Percentiles rank a stretch among this genome's conserved stretches.
These are phyloP conservation scores for Tipula helvola DNA, from an alignment of 2,888 invertebrate genomes.

Conservation along the genomic window DNA sequence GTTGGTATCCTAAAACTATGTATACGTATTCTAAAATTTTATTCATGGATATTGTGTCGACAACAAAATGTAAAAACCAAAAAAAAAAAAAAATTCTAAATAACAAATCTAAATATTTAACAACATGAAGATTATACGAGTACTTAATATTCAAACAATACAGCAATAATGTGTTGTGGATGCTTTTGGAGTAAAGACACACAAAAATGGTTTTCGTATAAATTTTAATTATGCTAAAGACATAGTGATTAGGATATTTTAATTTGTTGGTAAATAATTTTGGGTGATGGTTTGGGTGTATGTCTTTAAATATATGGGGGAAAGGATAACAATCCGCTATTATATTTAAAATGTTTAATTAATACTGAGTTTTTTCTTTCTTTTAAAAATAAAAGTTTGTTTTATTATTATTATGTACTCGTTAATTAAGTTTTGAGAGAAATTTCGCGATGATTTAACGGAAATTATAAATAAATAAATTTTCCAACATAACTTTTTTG, in stretches of 20 bases:
- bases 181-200: neutral
- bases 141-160: neutral
- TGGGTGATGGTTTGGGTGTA: neutral
- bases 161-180: neutral
- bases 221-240: neutral
- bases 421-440: neutral
- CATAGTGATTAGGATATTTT: neutral
- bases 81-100: neutral
- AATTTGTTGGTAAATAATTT: neutral
- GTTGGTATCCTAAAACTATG: neutral
- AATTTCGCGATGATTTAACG: neutral
- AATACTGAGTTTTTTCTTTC: neutral
- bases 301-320: neutral
- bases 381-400: neutral
- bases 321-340: neutral
- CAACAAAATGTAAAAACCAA: neutral
- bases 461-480: neutral
- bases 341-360: neutral
- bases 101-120: conserved; percentile 4
- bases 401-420: neutral
- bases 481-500: neutral
- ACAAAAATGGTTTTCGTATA: neutral
- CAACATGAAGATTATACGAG: neutral
- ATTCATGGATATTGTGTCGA: neutral
- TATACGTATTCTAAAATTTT: neutral